phyloP scores from a whole-genome alignment of 2,888 invertebrate genomes.

The Dorcus hopei region DNA sequence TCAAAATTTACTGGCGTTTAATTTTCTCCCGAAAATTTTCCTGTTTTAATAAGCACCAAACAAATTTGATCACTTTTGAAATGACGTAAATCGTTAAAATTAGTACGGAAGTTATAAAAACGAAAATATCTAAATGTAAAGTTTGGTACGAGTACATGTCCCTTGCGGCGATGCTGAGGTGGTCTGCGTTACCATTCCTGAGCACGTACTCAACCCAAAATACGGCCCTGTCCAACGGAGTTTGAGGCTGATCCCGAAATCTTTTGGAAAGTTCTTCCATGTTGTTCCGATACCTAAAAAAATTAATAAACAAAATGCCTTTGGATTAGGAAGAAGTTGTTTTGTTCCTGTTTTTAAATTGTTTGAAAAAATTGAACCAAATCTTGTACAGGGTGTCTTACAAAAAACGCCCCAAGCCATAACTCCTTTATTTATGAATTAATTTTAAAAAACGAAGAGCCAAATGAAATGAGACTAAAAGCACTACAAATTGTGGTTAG shows the following conservation, averaged over 20 bases:
- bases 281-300: slow-evolving; percentile 26
- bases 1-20: slow-evolving; percentile 23
- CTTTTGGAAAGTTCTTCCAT: slow-evolving; percentile 21
- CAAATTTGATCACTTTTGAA: background rate
- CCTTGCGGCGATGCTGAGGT: slow-evolving; percentile 18
- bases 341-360: no score
- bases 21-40: background rate
- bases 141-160: slow-evolving; percentile 18
- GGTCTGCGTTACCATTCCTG: slow-evolving; percentile 22
- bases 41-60: background rate
- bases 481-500: no score
- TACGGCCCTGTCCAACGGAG: slow-evolving; percentile 23
- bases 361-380: no score
- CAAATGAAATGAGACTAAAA: no score
- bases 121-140: slow-evolving; percentile 19
- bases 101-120: no score
- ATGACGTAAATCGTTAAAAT: background rate
- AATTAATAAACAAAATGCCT: no score
- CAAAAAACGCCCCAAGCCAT: no score
- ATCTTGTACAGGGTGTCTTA: no score
- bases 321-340: no score
- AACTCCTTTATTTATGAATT: no score
- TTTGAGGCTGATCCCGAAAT: slow-evolving; percentile 23
- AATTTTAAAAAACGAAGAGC: no score
- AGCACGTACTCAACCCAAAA: slow-evolving; percentile 29